Conservation (phyloP, 2,888 invertebrate species). For the Eretmocerus hayati region DNA sequence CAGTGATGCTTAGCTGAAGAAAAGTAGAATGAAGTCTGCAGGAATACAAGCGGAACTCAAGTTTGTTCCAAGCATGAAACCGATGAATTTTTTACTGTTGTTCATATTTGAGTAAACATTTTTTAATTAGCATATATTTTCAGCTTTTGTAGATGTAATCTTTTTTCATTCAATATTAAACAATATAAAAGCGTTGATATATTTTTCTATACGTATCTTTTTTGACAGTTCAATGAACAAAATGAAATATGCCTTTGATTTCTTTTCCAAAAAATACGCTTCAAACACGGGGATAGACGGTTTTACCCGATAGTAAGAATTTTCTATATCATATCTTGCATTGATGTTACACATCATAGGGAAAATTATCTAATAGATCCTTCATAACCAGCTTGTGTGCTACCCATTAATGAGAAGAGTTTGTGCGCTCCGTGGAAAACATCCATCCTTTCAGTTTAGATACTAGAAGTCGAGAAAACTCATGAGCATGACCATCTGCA, state of each 20-base stretch:
- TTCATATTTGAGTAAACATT: constrained; percentile 18
- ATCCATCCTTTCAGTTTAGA: too few species aligned
- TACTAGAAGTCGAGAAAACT: too few species aligned
- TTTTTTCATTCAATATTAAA: constrained; percentile 12
- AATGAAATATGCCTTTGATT: not conserved
- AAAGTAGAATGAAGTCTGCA: not conserved
- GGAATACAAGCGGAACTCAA: constrained; percentile 3
- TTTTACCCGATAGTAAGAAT: too few species aligned
- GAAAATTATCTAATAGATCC: too few species aligned
- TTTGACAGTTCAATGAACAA: constrained; percentile 5
- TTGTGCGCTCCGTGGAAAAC: too few species aligned
- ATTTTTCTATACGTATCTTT: constrained; percentile 10
- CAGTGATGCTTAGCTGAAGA: not conserved
- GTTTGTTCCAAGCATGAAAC: constrained; percentile 9
- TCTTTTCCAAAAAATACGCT: not conserved
- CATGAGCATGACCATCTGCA: too few species aligned
- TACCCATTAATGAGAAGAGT: too few species aligned
- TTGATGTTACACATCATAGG: too few species aligned
- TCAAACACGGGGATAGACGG: too few species aligned
- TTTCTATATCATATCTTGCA: too few species aligned
- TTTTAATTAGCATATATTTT: constrained; percentile 12
- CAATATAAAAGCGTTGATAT: constrained; percentile 14
- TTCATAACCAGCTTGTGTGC: too few species aligned
- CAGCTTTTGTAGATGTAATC: constrained; percentile 5
- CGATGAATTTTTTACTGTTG: constrained; percentile 10